Evolutionary conservation across 2,113 vertebrate genomes (phyloP).

Genomic region (Sinocyclocheilus grahami): DNA sequence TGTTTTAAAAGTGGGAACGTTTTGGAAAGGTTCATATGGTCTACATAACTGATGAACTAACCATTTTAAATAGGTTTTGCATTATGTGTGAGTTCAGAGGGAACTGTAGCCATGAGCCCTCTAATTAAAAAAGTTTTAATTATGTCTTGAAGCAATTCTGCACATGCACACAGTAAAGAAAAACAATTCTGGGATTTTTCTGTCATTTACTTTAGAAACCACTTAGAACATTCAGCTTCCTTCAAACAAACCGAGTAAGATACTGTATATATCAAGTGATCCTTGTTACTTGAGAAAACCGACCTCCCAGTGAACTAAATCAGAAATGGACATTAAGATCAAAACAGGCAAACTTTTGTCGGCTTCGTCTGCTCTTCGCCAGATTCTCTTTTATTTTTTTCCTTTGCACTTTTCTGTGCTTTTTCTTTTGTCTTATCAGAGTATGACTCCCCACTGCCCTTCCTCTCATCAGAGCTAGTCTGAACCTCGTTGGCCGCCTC

Average conservation of each 20-base stretch:
- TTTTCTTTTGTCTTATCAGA: conserved; percentile 36
- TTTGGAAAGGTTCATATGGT: not conserved
- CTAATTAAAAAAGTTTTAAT: conserved; percentile 63
- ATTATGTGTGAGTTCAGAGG: conserved; percentile 37
- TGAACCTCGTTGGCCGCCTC: not conserved
- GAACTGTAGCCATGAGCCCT: conserved; percentile 45
- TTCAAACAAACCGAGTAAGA: not conserved
- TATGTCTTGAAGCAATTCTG: conserved; percentile 65
- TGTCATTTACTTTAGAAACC: conserved; percentile 44
- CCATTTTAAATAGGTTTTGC: conserved; percentile 33
- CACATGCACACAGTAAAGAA: conserved; percentile 57
- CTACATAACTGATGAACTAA: conserved; percentile 15
- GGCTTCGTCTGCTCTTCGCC: not conserved
- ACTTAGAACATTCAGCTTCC: not conserved
- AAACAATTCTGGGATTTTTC: conserved; percentile 40
- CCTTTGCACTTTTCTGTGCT: not conserved
- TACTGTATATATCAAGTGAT: conserved; percentile 10
- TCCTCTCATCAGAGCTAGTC: conserved; percentile 42
- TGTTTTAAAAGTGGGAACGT: not conserved
- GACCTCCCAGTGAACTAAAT: conserved; percentile 12
- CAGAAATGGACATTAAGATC: not conserved
- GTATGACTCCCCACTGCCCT: conserved; percentile 25
- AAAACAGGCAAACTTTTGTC: conserved; percentile 18
- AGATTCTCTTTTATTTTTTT: conserved; percentile 6
- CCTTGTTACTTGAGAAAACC: not conserved